Percentiles rank a stretch among this genome's conserved stretches.
Conservation (phyloP, 2,797 vertebrate species). For the Tolypeutes matacus region DNA sequence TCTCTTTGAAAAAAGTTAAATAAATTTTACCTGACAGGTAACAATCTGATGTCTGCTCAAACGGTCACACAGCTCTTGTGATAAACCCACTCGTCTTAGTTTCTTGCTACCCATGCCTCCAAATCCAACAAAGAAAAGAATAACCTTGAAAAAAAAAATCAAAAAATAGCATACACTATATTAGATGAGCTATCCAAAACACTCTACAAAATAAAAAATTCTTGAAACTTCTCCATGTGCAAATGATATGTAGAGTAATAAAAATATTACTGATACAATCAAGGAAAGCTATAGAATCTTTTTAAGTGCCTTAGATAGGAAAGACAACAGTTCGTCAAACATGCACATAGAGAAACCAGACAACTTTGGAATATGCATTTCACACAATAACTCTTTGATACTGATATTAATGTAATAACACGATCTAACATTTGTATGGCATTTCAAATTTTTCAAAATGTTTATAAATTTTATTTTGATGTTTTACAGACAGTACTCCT, state of each 20-base stretch:
- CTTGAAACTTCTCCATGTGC: neutral
- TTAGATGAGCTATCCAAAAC: conserved; percentile 16
- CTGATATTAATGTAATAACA: conserved; percentile 7
- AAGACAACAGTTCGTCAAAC: neutral
- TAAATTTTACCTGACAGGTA: conserved; percentile 89
- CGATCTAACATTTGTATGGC: neutral
- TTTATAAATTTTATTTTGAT: conserved; percentile 47
- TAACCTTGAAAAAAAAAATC: conserved; percentile 21
- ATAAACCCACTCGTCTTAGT: conserved; percentile 88
- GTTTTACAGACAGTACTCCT: conserved; percentile 20
- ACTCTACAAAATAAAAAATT: conserved; percentile 36
- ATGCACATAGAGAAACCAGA: conserved; percentile 23
- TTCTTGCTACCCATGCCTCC: conserved; percentile 89
- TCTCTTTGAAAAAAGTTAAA: conserved; percentile 49
- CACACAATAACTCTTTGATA: conserved; percentile 18
- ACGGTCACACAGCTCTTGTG: conserved; percentile 89
- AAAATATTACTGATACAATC: conserved; percentile 51
- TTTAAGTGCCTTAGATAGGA: conserved; percentile 33
- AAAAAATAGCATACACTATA: conserved; percentile 40
- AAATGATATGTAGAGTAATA: conserved; percentile 42
- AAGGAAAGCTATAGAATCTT: neutral
- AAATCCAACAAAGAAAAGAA: conserved; percentile 59
- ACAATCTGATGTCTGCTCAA: conserved; percentile 89
- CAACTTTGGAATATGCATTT: conserved; percentile 18
- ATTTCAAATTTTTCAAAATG: conserved; percentile 6